phyloP scores from a whole-genome alignment of 2,797 vertebrate species.

The Oryzias sinensis region DNA sequence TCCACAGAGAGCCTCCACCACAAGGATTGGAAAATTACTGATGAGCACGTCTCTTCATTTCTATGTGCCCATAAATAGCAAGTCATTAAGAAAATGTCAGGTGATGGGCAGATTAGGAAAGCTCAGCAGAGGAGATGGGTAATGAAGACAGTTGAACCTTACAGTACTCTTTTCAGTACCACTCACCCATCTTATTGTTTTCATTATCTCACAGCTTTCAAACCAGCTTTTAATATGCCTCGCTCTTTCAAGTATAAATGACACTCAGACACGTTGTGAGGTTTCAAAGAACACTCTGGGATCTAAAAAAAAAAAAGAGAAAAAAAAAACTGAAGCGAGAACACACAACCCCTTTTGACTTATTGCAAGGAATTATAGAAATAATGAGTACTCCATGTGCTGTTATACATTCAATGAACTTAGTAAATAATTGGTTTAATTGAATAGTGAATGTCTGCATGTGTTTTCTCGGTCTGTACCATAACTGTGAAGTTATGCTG shows the following conservation, averaged over 20 bases:
- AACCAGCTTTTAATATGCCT: conserved; percentile 34
- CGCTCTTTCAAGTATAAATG: conserved; percentile 43
- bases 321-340: conserved; percentile 9
- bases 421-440: conserved; percentile 33
- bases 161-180: conserved; percentile 38
- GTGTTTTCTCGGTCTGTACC: conserved; percentile 1
- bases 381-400: conserved; percentile 44
- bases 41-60: conserved; percentile 62
- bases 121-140: conserved; percentile 57
- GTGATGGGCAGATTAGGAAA: conserved; percentile 74
- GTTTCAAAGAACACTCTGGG: conserved; percentile 18
- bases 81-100: conserved; percentile 78
- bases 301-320: conserved; percentile 20
- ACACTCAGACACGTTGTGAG: conserved; percentile 23
- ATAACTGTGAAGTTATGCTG: conserved; percentile 15
- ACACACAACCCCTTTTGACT: conserved; percentile 27
- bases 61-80: conserved; percentile 74
- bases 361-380: conserved; percentile 37
- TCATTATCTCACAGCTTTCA: conserved; percentile 40
- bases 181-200: conserved; percentile 43
- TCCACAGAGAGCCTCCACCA: conserved; percentile 54
- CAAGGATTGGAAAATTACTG: conserved; percentile 52
- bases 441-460: conserved; percentile 15
- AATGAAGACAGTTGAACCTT: conserved; percentile 69
- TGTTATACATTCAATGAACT: conserved; percentile 54